Percentiles rank a stretch among this genome's conserved stretches.
Conservation (phyloP, 35 echinoderm and acorn worm genomes). For the Acanthaster planci region DNA sequence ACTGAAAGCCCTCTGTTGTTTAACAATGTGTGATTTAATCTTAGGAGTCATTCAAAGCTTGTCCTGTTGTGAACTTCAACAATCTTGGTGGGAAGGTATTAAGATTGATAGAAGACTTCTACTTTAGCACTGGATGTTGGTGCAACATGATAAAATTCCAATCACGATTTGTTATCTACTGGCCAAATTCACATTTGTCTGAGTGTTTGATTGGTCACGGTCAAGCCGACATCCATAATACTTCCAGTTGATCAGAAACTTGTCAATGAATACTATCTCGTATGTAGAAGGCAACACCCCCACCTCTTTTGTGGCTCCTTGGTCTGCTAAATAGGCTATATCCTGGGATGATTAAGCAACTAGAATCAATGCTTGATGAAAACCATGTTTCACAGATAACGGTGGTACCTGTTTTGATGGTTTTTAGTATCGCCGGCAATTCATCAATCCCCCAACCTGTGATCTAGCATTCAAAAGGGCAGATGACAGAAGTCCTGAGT, state of each 20-base stretch:
- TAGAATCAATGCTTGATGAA: background rate
- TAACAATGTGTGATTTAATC: background rate
- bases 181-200: slow-evolving; percentile 25
- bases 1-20: background rate
- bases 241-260: background rate
- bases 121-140: background rate
- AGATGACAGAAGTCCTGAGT: background rate
- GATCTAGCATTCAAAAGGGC: background rate
- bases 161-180: slow-evolving; percentile 15
- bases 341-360: background rate
- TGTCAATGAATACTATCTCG: background rate
- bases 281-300: background rate
- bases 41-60: slow-evolving; percentile 5
- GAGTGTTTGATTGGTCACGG: background rate
- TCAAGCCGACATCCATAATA: background rate
- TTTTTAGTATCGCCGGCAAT: background rate
- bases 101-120: background rate
- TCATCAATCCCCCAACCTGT: background rate
- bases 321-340: background rate
- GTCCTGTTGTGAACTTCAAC: background rate
- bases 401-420: background rate
- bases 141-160: background rate
- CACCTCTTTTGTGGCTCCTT: background rate
- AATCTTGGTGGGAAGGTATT: background rate
- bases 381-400: background rate